phyloP scores from a whole-genome alignment of 1,140 invertebrate species.

The Cryptotermes secundus region DNA sequence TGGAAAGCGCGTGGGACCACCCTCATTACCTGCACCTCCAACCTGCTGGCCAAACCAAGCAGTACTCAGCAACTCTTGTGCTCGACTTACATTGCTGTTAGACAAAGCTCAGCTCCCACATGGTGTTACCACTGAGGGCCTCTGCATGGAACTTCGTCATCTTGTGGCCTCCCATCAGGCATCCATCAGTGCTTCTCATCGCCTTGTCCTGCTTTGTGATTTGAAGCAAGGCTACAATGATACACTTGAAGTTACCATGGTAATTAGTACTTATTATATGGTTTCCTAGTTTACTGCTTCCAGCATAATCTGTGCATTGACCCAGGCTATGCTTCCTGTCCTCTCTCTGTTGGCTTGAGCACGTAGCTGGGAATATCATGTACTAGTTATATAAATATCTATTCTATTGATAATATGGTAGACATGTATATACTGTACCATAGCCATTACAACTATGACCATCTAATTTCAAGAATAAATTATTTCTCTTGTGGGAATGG shows the following conservation, averaged over 20 bases:
- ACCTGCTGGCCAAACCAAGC: slow-evolving; percentile 79
- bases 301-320: too few species aligned
- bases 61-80: slow-evolving; percentile 68
- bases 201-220: slow-evolving; percentile 75
- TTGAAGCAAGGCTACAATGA: slow-evolving; percentile 76
- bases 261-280: slow-evolving; percentile 42
- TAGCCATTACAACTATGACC: too few species aligned
- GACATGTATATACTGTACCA: too few species aligned
- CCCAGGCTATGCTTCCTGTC: too few species aligned
- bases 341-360: too few species aligned
- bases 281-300: too few species aligned
- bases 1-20: slow-evolving; percentile 71
- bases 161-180: slow-evolving; percentile 63
- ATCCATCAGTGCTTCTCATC: slow-evolving; percentile 49
- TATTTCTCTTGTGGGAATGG: too few species aligned
- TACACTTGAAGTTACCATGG: slow-evolving; percentile 83
- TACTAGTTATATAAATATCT: too few species aligned
- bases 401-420: too few species aligned
- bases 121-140: slow-evolving; percentile 70
- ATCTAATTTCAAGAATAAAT: too few species aligned
- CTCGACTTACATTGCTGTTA: slow-evolving; percentile 68
- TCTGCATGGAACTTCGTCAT: slow-evolving; percentile 67
- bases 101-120: slow-evolving; percentile 58
- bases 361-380: too few species aligned
- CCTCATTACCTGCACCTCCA: slow-evolving; percentile 68